Base-by-base conservation (phyloP, 1,140 invertebrate genomes). In the Micrasema longulum region DNA sequence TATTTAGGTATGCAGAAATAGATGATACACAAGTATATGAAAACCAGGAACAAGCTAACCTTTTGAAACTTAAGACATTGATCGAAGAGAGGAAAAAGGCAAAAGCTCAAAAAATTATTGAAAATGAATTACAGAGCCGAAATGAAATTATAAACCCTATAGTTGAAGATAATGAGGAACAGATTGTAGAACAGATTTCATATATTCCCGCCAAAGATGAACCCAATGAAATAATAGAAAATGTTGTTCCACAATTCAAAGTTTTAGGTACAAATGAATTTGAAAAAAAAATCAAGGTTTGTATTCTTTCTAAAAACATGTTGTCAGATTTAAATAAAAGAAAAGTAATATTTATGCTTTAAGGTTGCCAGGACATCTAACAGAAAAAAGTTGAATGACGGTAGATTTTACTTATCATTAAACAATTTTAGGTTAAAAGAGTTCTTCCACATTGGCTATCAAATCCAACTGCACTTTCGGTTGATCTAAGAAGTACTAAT, bases 391-490 rank as follows among this genome's bases (percentile, higher is more conserved):
- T 31, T 2, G 26, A 4, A 4, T 31, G 2, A 31, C 26, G 2
- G 26, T 31, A 31, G 7, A 31, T 31, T 7, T n/a, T n/a, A n/a
- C n/a, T n/a, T n/a, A n/a, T n/a, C n/a, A n/a, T n/a, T n/a, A n/a
- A n/a, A n/a, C 55, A 41, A 50, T 75, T 75, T 63, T 60, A 84
- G 83, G 90, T 93, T 7, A 87, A 89, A 78, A 87, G 93, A 80
- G 87, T 93, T 16, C 81, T 98, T 48, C 96, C 96, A 18, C 84
- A 92, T 72, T 98, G 97, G 97, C 80, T 98, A 31, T 88, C 91
- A 0, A 87, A 94, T 80, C 95, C 96, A 7, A 88, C 87, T 70
- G 82, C 93, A 20, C 89, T 98, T 52, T 89, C 91, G 12, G 85
- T 88, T 36, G 88, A 94, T 82, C 83, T 96, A 52, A 87, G 88